Base-by-base conservation (phyloP, 2,797 vertebrate species). In the Pseudocheirus occidentalis region DNA sequence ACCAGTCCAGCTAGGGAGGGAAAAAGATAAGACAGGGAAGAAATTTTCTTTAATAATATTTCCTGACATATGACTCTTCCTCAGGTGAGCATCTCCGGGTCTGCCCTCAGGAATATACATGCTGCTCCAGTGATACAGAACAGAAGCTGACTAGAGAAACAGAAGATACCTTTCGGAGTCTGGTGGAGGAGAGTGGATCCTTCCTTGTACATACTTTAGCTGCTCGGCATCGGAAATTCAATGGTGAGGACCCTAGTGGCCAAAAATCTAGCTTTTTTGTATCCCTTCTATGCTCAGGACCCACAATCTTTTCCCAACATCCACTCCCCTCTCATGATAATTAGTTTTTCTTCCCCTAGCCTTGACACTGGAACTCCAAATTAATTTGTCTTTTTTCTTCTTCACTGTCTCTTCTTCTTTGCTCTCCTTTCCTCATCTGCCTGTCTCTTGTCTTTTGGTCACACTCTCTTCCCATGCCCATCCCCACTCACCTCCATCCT, bases 21-120 rank as follows among this genome's bases (percentile, higher is more conserved):
- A 56, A 94, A 87, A 92, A 94, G 73, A 53, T 2, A 29, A 40
- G 57, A 95, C 56, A 73, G 92, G 90, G 53, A 95, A 94, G 59
- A 81, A 90, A 95, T 93, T 96, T 87, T 95, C 58, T 58, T 58
- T 11, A 1, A 7, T 56, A 55, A 9, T n/a, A 58, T 52, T 90
- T 81, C 46, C 90, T 66, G 24, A 62, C 89, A 31, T 50, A 46
- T 96, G 59, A 97, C 59, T 94, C 95, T 92, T 93, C 94, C 91
- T 94, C 93, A 99, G 99, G 99, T 62, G 99, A 99, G 98, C 99
- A 99, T 98, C 98, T 99, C 96, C 99, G 99, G 57, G 98, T 99
- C 96, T 99, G 99, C 97, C 99, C 99, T 91, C 99, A 99, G 98
- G 99, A 99, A 97, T 99, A 99, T 98, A 99, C 99, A 94, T 99